A percentile compares a stretch with the other conserved stretches of the same genome.
These are phyloP conservation scores for Melangyna quadrimaculata DNA, from an alignment of 2,888 invertebrate genomes.

Conservation along the genomic window DNA sequence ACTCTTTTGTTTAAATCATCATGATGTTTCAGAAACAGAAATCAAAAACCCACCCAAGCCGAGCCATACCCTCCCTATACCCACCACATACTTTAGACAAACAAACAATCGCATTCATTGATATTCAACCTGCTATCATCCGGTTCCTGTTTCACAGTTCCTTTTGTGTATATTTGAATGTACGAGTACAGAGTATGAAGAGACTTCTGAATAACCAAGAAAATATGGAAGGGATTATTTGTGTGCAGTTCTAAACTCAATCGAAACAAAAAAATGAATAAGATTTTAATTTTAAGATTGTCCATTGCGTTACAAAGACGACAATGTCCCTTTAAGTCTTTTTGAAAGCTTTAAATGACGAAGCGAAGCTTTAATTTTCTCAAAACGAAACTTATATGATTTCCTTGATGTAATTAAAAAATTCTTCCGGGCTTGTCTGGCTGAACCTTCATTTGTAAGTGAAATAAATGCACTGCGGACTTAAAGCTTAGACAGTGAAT, in stretches of 20 bases:
- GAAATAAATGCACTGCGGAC: slow-evolving; percentile 59
- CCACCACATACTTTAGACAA: not conserved
- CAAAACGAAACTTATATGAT: not conserved
- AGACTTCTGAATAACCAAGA: slow-evolving; percentile 43
- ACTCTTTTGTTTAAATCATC: slow-evolving; percentile 64
- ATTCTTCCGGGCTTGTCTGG: not conserved
- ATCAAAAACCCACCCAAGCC: slow-evolving; percentile 27
- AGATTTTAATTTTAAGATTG: slow-evolving; percentile 51
- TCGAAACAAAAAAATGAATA: not conserved
- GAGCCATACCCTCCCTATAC: not conserved
- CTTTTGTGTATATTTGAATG: not conserved
- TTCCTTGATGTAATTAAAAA: slow-evolving; percentile 45
- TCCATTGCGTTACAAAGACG: slow-evolving; percentile 42
- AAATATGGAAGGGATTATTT: not conserved
- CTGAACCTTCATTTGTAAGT: slow-evolving; percentile 38
- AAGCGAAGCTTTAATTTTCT: not conserved
- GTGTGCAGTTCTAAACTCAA: not conserved
- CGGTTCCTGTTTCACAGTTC: slow-evolving; percentile 22
- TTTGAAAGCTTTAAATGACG: slow-evolving; percentile 12
- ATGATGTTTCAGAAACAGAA: slow-evolving; percentile 62
- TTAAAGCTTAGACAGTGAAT: slow-evolving; percentile 22
- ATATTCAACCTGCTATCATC: slow-evolving; percentile 29
- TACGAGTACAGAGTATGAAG: slow-evolving; percentile 9
- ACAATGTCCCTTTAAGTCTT: slow-evolving; percentile 35
- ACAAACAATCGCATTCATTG: slow-evolving; percentile 1